Base-by-base conservation (phyloP, 2,797 vertebrate species). In the Nothura maculosa region DNA sequence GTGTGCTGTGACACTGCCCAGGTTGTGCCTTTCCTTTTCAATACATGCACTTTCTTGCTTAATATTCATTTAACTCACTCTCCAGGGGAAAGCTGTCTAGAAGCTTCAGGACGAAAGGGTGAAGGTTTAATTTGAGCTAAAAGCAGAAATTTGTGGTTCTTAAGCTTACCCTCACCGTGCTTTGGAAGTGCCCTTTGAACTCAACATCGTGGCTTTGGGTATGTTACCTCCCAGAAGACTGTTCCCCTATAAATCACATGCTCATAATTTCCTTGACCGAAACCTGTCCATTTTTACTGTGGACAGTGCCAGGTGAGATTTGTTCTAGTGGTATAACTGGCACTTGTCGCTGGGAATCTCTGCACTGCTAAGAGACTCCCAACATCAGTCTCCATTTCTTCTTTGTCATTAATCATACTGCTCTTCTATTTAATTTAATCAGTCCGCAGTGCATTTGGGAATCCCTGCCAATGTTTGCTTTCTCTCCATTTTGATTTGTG, bases 401-500 rank as follows among this genome's bases (percentile, higher is more conserved):
- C 48, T 38, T 17, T 64, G 17, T 42, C 64, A 40, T 83, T 83
- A 78, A 85, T 89, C 18, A 17, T 43, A 30, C 8, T 1, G 0
- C 9, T 70, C 22, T 87, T 89, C n/a, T 61, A 15, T 85, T 91
- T 70, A 34, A 78, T 45, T n/a, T 57, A 20, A 75, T 76, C 55
- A 75, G 21, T 60, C 55, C n/a, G 50, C 48, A 54, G 4, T 27
- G 12, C 69, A 54, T 72, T 85, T 81, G 58, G 62, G 57, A 92
- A 77, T 50, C 24, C 7, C 4, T 73, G 47, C 30, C 75, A 77
- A 82, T 55, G 47, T 7, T 84, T 84, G 25, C 34, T 63, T 81
- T 73, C 74, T 76, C 34, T 28, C 87, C 57, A 16, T 55, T 90
- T 90, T 76, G 34, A 60, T 69, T 85, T 92, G 22, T 19, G 22